Conservation (phyloP, 2,113 vertebrate species). For the Etheostoma spectabile region DNA sequence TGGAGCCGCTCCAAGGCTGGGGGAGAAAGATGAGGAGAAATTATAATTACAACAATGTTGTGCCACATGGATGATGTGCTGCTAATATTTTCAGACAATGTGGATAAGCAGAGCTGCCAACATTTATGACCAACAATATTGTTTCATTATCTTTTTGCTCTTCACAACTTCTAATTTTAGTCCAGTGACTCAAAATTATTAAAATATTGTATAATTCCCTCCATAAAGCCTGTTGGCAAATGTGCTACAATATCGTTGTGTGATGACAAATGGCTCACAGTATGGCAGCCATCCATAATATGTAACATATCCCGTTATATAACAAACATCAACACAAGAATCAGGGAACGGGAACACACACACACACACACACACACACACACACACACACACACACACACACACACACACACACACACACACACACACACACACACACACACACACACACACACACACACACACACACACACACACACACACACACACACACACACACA, state of each 20-base stretch:
- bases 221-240: slow-evolving; percentile 12
- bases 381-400: too few species aligned
- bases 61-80: slow-evolving; percentile 45
- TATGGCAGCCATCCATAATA: background rate
- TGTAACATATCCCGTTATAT: too few species aligned
- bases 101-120: slow-evolving; percentile 27
- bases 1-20: slow-evolving; percentile 64
- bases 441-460: too few species aligned
- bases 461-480: too few species aligned
- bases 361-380: too few species aligned
- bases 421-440: too few species aligned
- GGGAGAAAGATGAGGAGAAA: slow-evolving; percentile 51
- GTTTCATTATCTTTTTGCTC: slow-evolving; percentile 23
- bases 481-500: too few species aligned
- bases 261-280: background rate
- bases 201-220: background rate
- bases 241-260: background rate
- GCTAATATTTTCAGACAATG: slow-evolving; percentile 49
- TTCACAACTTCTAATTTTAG: slow-evolving; percentile 14
- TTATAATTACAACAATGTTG: slow-evolving; percentile 69
- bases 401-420: too few species aligned
- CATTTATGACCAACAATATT: slow-evolving; percentile 16
- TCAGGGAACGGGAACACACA: too few species aligned
- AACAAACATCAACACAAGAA: too few species aligned
- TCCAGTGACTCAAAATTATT: background rate